Evolutionary conservation across 2,113 vertebrate genomes (phyloP).

Genomic region (Pseudois nayaur): DNA sequence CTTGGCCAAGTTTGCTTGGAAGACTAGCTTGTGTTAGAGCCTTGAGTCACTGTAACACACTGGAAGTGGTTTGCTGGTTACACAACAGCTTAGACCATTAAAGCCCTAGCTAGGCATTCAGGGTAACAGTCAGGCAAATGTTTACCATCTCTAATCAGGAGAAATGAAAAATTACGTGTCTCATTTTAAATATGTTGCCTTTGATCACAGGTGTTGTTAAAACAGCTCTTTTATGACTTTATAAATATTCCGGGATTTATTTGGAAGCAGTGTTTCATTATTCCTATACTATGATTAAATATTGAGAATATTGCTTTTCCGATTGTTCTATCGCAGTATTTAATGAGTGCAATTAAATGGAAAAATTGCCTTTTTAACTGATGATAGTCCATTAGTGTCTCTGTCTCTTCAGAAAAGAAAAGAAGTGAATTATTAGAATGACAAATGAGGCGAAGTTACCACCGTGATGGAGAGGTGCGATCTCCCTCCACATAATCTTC

Average conservation of each 20-base stretch:
- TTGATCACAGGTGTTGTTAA: slow-evolving; percentile 68
- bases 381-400: slow-evolving; percentile 89
- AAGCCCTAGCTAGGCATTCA: not conserved
- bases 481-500: slow-evolving; percentile 90
- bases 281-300: slow-evolving; percentile 84
- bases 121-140: not conserved
- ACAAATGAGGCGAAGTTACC: slow-evolving; percentile 88
- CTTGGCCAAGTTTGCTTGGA: too few relatives aligned
- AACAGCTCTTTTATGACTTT: slow-evolving; percentile 66
- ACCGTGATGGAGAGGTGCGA: slow-evolving; percentile 85
- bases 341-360: slow-evolving; percentile 91
- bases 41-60: not conserved
- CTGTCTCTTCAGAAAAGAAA: slow-evolving; percentile 83
- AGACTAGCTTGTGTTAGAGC: not conserved
- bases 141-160: slow-evolving; percentile 31
- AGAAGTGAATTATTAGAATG: slow-evolving; percentile 89
- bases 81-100: fast-evolving
- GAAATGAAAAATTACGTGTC: slow-evolving; percentile 49
- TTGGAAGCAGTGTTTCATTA: slow-evolving; percentile 82
- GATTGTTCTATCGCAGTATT: slow-evolving; percentile 86
- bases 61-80: not conserved
- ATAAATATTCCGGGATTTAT: slow-evolving; percentile 76
- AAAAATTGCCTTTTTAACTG: slow-evolving; percentile 89
- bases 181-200: slow-evolving; percentile 25
- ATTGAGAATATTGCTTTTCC: slow-evolving; percentile 87